Percentiles rank a stretch among this genome's conserved stretches.
Conservation (phyloP, 2,888 invertebrate species). For the Dinocampus coccinellae region DNA sequence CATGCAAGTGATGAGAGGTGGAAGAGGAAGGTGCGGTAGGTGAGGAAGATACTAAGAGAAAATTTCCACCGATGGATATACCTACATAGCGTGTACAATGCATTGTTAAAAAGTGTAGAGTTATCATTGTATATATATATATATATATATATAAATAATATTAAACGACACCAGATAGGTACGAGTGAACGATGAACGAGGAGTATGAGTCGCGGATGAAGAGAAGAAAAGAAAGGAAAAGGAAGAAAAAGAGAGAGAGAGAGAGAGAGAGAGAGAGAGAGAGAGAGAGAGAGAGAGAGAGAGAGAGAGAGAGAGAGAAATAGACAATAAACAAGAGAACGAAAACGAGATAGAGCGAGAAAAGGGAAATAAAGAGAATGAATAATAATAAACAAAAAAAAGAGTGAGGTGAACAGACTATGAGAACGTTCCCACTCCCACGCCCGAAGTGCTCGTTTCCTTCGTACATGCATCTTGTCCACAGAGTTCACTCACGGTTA, state of each 20-base stretch:
- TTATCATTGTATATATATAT: neutral
- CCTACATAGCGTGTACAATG: constrained; percentile 6
- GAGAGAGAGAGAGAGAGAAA: constrained; percentile 18
- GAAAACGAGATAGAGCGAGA: neutral
- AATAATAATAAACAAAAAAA: no score
- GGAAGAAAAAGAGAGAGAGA: constrained; percentile 13
- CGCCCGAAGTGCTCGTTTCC: constrained; percentile 65
- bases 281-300: neutral
- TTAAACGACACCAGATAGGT: constrained; percentile 10
- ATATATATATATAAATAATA: neutral
- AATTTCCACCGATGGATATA: neutral
- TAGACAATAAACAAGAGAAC: no score
- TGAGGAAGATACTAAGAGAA: neutral
- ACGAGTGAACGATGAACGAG: neutral
- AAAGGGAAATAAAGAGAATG: constrained; percentile 17
- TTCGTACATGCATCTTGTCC: constrained; percentile 42
- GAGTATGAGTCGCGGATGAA: neutral
- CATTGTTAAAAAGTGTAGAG: constrained; percentile 21
- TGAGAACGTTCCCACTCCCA: constrained; percentile 70
- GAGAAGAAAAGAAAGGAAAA: constrained; percentile 14
- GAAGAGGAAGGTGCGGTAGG: neutral
- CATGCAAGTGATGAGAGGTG: neutral
- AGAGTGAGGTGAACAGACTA: constrained; percentile 50
- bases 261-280: constrained; percentile 39
- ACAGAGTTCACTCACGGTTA: neutral